phyloP scores from a whole-genome alignment of 2,888 invertebrate genomes.

The Dascillus cervinus region DNA sequence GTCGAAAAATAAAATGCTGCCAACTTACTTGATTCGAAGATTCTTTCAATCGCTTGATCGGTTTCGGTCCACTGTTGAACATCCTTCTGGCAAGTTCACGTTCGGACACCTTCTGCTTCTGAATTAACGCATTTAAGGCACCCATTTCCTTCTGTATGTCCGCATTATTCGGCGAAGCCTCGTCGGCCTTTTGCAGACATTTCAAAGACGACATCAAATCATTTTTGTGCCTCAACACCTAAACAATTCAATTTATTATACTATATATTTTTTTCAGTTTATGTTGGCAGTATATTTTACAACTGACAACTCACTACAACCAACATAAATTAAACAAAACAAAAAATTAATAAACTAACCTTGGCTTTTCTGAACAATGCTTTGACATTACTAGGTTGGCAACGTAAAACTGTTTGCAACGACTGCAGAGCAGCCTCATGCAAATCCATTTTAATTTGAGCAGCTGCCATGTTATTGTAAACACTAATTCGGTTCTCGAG shows the following conservation, averaged over 20 bases:
- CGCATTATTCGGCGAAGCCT: constrained; percentile 55
- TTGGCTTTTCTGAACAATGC: constrained; percentile 83
- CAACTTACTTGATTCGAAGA: too few relatives aligned
- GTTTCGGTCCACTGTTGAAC: too few relatives aligned
- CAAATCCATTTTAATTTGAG: constrained; percentile 81
- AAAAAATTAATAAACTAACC: too few relatives aligned
- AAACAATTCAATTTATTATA: constrained; percentile 9
- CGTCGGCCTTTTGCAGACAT: constrained; percentile 54
- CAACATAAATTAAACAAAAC: too few relatives aligned
- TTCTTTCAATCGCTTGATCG: too few relatives aligned
- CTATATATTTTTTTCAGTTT: too few relatives aligned
- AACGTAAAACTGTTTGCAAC: constrained; percentile 72
- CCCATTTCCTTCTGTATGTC: constrained; percentile 45
- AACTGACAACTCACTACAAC: too few relatives aligned
- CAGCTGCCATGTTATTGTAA: constrained; percentile 87
- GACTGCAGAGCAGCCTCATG: constrained; percentile 79
- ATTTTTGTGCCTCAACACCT: constrained; percentile 61
- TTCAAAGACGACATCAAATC: constrained; percentile 64
- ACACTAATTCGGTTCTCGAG: constrained; percentile 76
- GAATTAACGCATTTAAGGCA: constrained; percentile 28
- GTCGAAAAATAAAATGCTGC: too few relatives aligned
- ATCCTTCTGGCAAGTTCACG: constrained; percentile 47
- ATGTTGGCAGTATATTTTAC: too few relatives aligned
- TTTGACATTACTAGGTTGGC: constrained; percentile 84
- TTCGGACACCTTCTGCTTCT: constrained; percentile 43